These are phyloP conservation scores for Crenuchus spilurus DNA, from an alignment of 2,797 vertebrate genomes.

Conservation along the genomic window DNA sequence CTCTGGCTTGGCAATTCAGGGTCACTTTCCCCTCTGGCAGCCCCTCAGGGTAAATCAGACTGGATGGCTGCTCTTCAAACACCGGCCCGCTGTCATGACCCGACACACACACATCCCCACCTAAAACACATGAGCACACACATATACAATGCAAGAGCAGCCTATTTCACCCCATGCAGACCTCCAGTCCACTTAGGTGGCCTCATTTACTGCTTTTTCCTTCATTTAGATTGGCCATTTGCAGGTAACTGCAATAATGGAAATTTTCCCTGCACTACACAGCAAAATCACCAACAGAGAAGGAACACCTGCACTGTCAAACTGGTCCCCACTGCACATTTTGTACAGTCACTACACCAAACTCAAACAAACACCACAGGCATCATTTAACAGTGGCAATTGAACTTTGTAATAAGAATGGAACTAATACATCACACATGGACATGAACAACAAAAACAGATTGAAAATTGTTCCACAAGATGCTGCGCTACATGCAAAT, in stretches of 20 bases:
- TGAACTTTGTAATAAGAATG: neutral
- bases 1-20: constrained; percentile 86
- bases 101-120: constrained; percentile 78
- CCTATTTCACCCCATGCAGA: neutral
- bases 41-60: constrained; percentile 90
- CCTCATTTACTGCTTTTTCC: neutral
- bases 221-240: neutral
- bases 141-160: constrained; percentile 3
- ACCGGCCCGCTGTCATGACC: constrained; percentile 87
- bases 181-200: neutral
- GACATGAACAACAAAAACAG: neutral
- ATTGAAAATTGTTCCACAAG: neutral
- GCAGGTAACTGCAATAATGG: neutral
- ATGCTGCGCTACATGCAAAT: neutral
- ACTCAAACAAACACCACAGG: too few relatives aligned
- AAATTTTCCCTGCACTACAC: neutral
- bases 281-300: neutral
- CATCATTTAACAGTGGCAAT: neutral
- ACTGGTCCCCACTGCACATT: neutral
- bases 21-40: constrained; percentile 89
- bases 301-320: neutral
- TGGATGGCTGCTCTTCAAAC: constrained; percentile 91
- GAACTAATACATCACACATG: neutral
- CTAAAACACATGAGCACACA: constrained; percentile 64
- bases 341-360: neutral